phyloP scores from a whole-genome alignment of 1,140 invertebrate species.

The Drosophila trapezifrons region DNA sequence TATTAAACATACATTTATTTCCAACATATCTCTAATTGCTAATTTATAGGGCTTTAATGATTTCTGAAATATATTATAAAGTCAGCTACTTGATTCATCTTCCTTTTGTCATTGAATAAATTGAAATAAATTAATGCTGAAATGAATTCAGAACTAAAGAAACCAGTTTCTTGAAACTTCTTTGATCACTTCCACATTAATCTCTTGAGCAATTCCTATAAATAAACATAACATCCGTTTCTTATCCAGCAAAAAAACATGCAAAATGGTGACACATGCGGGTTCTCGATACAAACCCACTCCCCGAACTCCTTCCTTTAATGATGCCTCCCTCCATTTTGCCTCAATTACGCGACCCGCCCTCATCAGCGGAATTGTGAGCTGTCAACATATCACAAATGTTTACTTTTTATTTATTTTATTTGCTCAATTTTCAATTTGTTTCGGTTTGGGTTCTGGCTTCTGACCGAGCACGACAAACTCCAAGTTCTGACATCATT shows the following conservation, averaged over 20 bases:
- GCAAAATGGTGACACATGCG: constrained; percentile 25
- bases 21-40: neutral
- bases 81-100: neutral
- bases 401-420: constrained; percentile 24
- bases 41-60: neutral
- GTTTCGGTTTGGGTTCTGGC: neutral
- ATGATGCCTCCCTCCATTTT: neutral
- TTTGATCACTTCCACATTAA: constrained; percentile 18
- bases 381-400: constrained; percentile 39
- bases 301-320: constrained; percentile 2
- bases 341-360: constrained; percentile 18
- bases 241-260: constrained; percentile 15
- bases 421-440: constrained; percentile 30
- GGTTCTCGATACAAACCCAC: constrained; percentile 1
- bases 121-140: constrained; percentile 10
- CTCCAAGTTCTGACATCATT: constrained; percentile 39
- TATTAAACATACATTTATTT: too few species aligned
- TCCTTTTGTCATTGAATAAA: neutral
- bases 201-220: constrained; percentile 22
- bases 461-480: constrained; percentile 17
- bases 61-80: neutral
- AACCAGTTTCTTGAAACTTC: constrained; percentile 10
- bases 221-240: constrained; percentile 17
- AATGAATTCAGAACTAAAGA: constrained; percentile 6
- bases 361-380: constrained; percentile 10